A percentile compares a stretch with the other conserved stretches of the same genome.
Evolutionary conservation across 2,797 vertebrate genomes (phyloP).

Genomic region (Gobio occitaniae): DNA sequence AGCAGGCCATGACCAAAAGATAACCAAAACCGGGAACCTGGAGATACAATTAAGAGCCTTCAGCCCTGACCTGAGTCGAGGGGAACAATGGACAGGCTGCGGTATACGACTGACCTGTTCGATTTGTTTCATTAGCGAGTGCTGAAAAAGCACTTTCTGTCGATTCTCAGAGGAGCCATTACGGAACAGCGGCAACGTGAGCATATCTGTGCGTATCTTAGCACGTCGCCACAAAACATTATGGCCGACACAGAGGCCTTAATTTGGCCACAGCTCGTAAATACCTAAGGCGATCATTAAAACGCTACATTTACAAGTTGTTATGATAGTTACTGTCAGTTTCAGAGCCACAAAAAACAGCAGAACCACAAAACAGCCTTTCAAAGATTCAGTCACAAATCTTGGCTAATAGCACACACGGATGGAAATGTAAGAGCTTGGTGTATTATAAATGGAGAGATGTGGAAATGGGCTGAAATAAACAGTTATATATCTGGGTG

Average conservation of each 20-base stretch:
- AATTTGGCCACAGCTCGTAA: constrained; percentile 33
- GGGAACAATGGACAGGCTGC: constrained; percentile 45
- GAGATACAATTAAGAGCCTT: constrained; percentile 77
- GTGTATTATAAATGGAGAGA: constrained; percentile 51
- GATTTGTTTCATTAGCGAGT: constrained; percentile 83
- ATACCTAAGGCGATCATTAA: constrained; percentile 38
- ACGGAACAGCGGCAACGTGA: constrained; percentile 51
- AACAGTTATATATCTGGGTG: constrained; percentile 45
- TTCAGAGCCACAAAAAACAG: constrained; percentile 12
- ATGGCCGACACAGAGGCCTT: constrained; percentile 14
- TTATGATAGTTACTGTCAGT: constrained; percentile 28
- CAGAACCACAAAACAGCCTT: background rate
- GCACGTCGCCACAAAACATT: constrained; percentile 37
- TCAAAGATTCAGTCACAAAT: constrained; percentile 41
- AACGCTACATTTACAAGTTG: constrained; percentile 45
- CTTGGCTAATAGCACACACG: constrained; percentile 43
- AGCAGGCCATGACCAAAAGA: constrained; percentile 79
- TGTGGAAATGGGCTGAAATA: constrained; percentile 42
- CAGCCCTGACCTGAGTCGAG: constrained; percentile 69
- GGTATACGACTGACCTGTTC: constrained; percentile 70
- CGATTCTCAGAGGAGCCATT: constrained; percentile 80
- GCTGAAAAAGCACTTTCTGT: constrained; percentile 83
- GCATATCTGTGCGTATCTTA: constrained; percentile 43
- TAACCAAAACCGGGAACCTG: constrained; percentile 77
- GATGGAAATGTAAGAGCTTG: constrained; percentile 39